Evolutionary conservation across 2,888 invertebrate species (phyloP), one percentile per base, ranked within the genome.

Genomic region (Colostygia pectinataria): DNA sequence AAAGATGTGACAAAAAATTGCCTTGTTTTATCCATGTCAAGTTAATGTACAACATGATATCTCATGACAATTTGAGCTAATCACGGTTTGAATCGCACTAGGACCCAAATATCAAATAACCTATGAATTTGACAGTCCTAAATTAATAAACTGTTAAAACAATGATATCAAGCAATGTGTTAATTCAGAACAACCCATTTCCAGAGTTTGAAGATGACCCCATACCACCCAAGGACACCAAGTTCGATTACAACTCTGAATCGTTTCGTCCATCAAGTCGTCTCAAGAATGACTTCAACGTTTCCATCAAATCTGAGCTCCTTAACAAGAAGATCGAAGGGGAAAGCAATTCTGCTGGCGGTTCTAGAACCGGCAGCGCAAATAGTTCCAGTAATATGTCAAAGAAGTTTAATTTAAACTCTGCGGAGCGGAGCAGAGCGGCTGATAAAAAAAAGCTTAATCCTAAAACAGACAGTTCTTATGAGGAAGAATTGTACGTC

Each of bases 401-500:
- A 0, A 89, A 87, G 58, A 85, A 87, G 48, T 90, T 90, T 40
- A 81, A 85, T 47, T 59, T 88, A 4, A 73, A 64, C 45, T 66
- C 66, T 1, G 66, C n/a, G n/a, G n/a, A n/a, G n/a, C n/a, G 68
- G 1, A 68, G 67, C 5, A 70, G 51, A 33, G 63, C 54, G 23
- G 56, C 61, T 0, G 79, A 65, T 38, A 62, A 69, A 34, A 71
- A 77, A 44, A 74, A 76, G 0, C 61, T 83, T 20, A 82, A 89
- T 66, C 80, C 77, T 27, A 85, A 85, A 63, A 85, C 84, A 15
- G 89, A 88, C 59, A 74, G 84, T 38, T 82, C 81, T 67, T 91
- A 93, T 74, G 97, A 97, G 80, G 97, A 98, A 74, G 98, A 98
- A 75, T 83, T 98, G 41, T 98, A 97, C 90, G 93, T 96, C 1